A percentile compares a stretch with the other conserved stretches of the same genome.
These are phyloP conservation scores for Branchinecta lynchi DNA, from an alignment of 1,140 invertebrate species.

Conservation along the genomic window DNA sequence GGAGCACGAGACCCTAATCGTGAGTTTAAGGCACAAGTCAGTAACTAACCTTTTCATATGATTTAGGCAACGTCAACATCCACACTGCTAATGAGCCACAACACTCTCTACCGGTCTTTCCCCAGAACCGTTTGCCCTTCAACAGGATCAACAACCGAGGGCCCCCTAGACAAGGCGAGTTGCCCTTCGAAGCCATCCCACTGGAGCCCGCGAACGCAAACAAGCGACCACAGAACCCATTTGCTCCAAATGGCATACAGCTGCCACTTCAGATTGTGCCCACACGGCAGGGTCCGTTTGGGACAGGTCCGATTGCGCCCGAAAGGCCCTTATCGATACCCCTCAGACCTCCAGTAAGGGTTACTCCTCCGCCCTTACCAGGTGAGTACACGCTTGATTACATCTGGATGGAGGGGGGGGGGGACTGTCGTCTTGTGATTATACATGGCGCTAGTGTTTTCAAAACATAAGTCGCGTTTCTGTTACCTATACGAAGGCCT, in stretches of 20 bases:
- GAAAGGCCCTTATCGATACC: neutral
- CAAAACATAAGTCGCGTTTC: no score
- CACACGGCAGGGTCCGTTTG: neutral
- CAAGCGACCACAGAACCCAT: constrained; percentile 7
- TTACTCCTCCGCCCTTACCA: neutral
- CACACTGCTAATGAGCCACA: constrained; percentile 23
- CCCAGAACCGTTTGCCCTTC: constrained; percentile 34
- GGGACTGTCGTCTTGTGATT: no score
- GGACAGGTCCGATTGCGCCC: neutral
- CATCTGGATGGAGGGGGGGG: no score
- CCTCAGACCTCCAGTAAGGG: neutral
- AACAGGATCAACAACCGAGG: constrained; percentile 71
- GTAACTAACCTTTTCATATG: no score
- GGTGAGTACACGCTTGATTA: neutral
- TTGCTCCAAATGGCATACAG: neutral
- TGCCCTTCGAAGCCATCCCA: constrained; percentile 47
- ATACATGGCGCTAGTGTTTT: no score
- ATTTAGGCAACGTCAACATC: constrained; percentile 52
- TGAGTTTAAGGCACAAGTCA: no score
- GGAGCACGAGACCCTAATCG: no score
- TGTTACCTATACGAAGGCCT: no score
- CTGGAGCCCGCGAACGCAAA: constrained; percentile 37
- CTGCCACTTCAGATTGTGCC: neutral
- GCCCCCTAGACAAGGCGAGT: constrained; percentile 59
- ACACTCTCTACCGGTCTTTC: constrained; percentile 21